Percentiles rank a stretch among this genome's conserved stretches.
phyloP scores from a whole-genome alignment of 2,888 invertebrate genomes.

The Pachycephus smyrnensis region DNA sequence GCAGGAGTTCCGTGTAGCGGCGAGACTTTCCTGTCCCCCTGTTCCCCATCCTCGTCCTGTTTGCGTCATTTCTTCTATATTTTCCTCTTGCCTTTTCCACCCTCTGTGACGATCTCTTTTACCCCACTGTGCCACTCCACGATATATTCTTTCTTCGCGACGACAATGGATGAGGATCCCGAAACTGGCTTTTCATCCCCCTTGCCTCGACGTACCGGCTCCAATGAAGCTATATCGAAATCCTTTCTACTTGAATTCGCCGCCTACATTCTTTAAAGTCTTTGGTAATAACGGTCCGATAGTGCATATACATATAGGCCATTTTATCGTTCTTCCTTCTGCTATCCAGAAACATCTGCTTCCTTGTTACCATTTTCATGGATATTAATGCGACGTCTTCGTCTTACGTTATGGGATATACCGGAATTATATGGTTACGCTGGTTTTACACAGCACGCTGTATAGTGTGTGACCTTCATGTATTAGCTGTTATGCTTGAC shows the following conservation, averaged over 20 bases:
- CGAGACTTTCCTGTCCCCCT: no score
- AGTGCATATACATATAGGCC: not conserved
- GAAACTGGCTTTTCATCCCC: not conserved
- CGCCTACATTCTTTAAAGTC: not conserved
- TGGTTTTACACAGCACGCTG: not conserved
- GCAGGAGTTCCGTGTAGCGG: not conserved
- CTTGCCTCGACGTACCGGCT: not conserved
- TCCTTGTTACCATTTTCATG: not conserved
- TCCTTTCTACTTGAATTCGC: not conserved
- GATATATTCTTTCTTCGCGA: not conserved
- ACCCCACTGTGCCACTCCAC: not conserved
- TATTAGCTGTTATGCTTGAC: not conserved
- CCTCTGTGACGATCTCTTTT: no score
- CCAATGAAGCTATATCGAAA: not conserved
- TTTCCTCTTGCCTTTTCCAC: not conserved
- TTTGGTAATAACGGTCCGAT: not conserved
- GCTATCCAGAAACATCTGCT: not conserved
- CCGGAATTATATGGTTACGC: not conserved
- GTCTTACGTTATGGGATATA: not conserved
- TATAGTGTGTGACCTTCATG: not conserved
- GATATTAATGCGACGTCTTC: not conserved
- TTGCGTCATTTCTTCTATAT: not conserved
- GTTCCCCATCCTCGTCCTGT: not conserved
- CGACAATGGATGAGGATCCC: slow-evolving; percentile 1
- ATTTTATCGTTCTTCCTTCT: not conserved